Evolutionary conservation across 92 coral and sea anemone genomes (phyloP).

Genomic region (Palythoa heliodiscus): DNA sequence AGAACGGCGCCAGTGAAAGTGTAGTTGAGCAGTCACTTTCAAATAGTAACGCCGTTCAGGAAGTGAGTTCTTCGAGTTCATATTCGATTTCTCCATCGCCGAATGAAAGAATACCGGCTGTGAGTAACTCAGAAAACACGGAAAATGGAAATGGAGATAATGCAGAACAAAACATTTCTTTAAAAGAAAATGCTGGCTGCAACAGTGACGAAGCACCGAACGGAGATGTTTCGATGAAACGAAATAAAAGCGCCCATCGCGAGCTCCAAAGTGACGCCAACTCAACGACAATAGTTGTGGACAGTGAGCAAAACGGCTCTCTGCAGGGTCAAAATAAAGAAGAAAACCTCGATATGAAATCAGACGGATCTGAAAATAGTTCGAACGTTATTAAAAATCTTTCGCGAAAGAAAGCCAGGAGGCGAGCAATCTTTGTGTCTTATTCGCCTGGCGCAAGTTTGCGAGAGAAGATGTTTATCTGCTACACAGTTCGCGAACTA

Average conservation of each 20-base stretch:
- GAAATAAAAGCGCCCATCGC: background rate
- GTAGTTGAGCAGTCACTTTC: background rate
- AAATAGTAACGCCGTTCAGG: background rate
- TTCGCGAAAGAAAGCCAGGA: conserved; percentile 70
- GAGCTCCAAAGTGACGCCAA: background rate
- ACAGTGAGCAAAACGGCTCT: background rate
- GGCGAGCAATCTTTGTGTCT: conserved; percentile 85
- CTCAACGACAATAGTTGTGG: background rate
- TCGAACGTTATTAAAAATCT: conserved; percentile 28
- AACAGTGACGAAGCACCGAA: background rate
- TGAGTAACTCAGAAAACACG: background rate
- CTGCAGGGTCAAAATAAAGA: conserved; percentile 9
- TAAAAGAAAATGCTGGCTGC: conserved; percentile 2
- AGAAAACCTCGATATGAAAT: conserved; percentile 26
- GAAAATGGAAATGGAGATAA: conserved; percentile 1
- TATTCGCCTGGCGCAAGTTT: conserved; percentile 86
- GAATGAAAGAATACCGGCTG: background rate
- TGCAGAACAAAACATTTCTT: background rate
- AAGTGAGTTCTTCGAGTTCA: background rate
- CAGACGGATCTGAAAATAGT: conserved; percentile 39
- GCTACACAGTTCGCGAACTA: conserved; percentile 83
- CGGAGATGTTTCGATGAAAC: background rate
- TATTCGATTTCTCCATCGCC: background rate
- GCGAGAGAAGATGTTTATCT: conserved; percentile 76
- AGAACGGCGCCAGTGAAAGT: background rate